phyloP scores from a whole-genome alignment of 2,113 vertebrate genomes.

The Corapipo altera region DNA sequence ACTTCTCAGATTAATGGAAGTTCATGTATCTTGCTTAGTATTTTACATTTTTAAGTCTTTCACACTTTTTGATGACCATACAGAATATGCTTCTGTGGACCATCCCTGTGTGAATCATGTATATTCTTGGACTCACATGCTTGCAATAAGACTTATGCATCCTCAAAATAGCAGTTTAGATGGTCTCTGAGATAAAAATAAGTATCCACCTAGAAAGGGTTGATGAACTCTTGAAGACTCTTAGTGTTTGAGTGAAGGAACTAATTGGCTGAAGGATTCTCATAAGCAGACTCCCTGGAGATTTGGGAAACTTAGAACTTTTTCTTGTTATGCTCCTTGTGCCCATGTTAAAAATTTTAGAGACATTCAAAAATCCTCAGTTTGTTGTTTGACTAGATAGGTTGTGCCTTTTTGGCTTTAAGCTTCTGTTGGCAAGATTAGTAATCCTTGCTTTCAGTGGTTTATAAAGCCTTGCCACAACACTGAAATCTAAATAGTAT shows the following conservation, averaged over 20 bases:
- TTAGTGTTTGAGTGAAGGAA: not conserved
- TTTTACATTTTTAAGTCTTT: not conserved
- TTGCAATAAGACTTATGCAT: not conserved
- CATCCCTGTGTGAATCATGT: not conserved
- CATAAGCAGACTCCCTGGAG: not conserved
- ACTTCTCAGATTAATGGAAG: not conserved
- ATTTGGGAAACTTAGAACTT: not conserved
- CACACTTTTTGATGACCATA: not conserved
- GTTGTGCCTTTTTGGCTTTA: not conserved
- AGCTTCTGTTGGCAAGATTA: not conserved
- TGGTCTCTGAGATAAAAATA: not conserved
- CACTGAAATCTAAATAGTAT: too few species aligned
- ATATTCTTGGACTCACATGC: not conserved
- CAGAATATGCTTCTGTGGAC: not conserved
- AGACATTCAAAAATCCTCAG: not conserved
- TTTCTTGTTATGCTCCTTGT: not conserved
- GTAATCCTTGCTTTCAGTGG: not conserved
- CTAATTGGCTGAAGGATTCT: not conserved
- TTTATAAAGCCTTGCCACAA: not conserved
- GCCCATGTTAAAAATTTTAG: not conserved
- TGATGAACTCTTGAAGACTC: not conserved
- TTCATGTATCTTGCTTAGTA: not conserved
- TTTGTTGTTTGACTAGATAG: not conserved
- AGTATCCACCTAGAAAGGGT: not conserved
- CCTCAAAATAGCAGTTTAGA: not conserved